Base-by-base conservation (phyloP, 2,888 invertebrate genomes). In the Tetheella fluctuosa region DNA sequence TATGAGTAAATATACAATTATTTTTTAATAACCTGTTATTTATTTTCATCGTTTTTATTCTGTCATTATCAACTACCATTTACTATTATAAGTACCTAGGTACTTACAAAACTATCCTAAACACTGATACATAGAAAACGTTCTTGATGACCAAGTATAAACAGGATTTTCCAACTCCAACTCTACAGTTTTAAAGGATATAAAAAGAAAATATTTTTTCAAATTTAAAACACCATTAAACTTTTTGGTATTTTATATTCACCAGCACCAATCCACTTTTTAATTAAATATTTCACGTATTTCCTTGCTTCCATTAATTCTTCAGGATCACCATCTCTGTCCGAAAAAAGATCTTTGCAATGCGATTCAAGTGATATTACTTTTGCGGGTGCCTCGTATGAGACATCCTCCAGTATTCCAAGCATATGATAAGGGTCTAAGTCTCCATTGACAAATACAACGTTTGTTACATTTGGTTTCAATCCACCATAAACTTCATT, bases 401-500 rank as follows among this genome's bases (percentile, higher is more conserved):
- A 86, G 20, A 91, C 65, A 70, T 93, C 91, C 68, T 91, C 81
- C 13, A 93, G 77, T 20, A 95, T 77, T 12, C 95, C 91, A 1
- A 95, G 80, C 39, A 83, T 82, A 69, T 94, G 93, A 94, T 94
- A 95, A 2, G 95, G 95, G 76, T 95, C 95, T 56, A 94, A 73
- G 39, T 93, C 91, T 5, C 95, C 95, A 70, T 95, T 95, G 0
- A 93, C 89, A 73, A 94, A 95, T 17, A 95, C 90, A 0, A 95
- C 94, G 25, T 94, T 87, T 0, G 84, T 91, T 0, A 94, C 88
- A 65, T 94, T 93, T 4, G 94, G 94, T 15, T 76, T 73, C 13
- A 84, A 65, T 2, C 89, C 90, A 30, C 94, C 94, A 65, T 94
- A 95, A 61, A 94, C 73, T 34, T 84, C 69, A 72, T 95, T 95